Base-by-base conservation (phyloP, 2,113 vertebrate species). In the Cavia porcellus region DNA sequence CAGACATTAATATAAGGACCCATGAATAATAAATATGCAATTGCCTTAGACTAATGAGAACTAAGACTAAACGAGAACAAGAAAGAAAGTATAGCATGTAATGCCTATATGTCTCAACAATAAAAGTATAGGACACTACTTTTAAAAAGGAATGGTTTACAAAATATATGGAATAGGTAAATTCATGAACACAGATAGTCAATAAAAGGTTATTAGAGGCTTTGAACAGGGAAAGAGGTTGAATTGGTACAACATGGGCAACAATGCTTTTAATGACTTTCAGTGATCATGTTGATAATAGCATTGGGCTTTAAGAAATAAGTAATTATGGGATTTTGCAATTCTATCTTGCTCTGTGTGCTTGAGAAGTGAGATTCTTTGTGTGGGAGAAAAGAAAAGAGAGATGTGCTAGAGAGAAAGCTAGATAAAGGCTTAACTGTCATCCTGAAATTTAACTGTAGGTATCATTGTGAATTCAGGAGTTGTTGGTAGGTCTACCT, bases 81-180 rank as follows among this genome's bases (percentile, higher is more conserved):
- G 64, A 61, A 62, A 77, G 32, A n/a, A 55, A 35, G 47, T 15
- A 28, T 0, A 5, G 52, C 7, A 14, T 57, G 55, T 91, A 83
- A 79, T n/a, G 52, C 52, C 38, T 87, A 2, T 13, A 77, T 3
- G 45, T 10, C 52, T 55, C 90, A n/a, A 92, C n/a, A 75, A 55
- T 52, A 70, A 30, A 92, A 89, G 83, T 52, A 68, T 0, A 47
- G 52, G 3, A 25, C 20, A 25, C 22, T 83, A 24, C 75, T 86
- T 94, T 92, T 85, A 85, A 90, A 68, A 85, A 15, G 59, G 25
- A 64, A 70, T 80, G 75, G 47, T 68, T 74, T 70, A 66, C 55
- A 80, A 22, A 88, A 95, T 88, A 83, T 1, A 87, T 47, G 32
- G 28, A 68, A 24, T 5, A 92, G 89, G 68, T 9, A 94, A 87